Base-by-base conservation (phyloP, 1,140 invertebrate genomes). In the Dinothrombium tinctorium region DNA sequence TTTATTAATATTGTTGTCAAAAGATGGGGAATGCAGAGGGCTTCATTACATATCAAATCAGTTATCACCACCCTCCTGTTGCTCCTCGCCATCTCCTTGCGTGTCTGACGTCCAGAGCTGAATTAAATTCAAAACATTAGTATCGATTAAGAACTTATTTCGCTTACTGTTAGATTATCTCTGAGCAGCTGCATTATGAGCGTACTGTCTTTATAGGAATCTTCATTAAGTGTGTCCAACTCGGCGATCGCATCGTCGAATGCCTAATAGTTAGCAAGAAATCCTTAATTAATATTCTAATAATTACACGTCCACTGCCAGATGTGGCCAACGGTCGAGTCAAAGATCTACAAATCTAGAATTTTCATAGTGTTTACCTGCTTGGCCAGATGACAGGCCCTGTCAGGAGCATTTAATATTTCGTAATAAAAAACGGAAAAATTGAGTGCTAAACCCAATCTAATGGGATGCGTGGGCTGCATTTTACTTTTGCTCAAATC, bases 371-470 rank as follows among this genome's bases (percentile, higher is more conserved):
- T n/a, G n/a, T 40, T 42, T 60, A 87, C 86, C 77, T 84, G 77
- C 76, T 96, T 95, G 55, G 90, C 90, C 65, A 98, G 71, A 60
- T 89, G 79, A 69, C 89, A 96, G 61, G 90, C 90, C 66, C 87
- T 84, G 63, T 90, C 84, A 64, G 87, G 87, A 59, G 81, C 84
- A 69, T 90, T 92, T 65, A 90, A 73, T 62, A 98, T 96, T 74
- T 98, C 90, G 69, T 95, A 96, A 72, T 92, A 95, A 71, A 95
- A 96, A 59, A 96, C 90, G 56, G 86, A 92, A 69, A 90, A 96
- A 69, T 96, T 96, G 58, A 98, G 76, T 55, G 87, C 90, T 61
- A 96, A 69, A 60, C 90, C 89, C 65, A 95, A 74, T 66, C 89
- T 73, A 62, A 95, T 96, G 53, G 89, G 89, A 66, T 95, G 86